Conservation (phyloP, 2,888 invertebrate species). For the Lepidocyrtinus sp. region DNA sequence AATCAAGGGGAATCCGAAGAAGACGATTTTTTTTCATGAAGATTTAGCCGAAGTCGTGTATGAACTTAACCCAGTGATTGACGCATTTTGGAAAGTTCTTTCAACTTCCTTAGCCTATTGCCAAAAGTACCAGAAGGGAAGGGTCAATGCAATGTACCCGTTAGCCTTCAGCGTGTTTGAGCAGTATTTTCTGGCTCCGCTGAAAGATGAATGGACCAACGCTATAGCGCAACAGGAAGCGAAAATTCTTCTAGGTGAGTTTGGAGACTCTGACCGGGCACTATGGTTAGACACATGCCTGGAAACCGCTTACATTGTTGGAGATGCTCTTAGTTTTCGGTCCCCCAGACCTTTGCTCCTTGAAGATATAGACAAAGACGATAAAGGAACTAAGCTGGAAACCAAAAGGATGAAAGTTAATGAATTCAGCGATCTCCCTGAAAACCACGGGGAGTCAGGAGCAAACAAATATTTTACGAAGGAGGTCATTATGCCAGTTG, state of each 20-base stretch:
- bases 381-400: neutral
- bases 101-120: constrained; percentile 32
- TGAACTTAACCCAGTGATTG: constrained; percentile 30
- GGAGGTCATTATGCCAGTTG: neutral
- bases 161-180: constrained; percentile 21
- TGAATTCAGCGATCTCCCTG: constrained; percentile 23
- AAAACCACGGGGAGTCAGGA: neutral
- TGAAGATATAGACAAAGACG: neutral
- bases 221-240: constrained; percentile 1
- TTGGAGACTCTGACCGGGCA: constrained; percentile 28
- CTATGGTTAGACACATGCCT: constrained; percentile 43
- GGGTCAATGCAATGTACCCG: constrained; percentile 22
- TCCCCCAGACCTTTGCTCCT: constrained; percentile 25
- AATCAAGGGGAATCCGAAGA: constrained; percentile 17
- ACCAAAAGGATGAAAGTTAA: neutral
- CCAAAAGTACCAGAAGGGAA: constrained; percentile 17
- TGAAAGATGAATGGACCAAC: constrained; percentile 41
- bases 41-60: neutral
- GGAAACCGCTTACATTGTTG: constrained; percentile 37
- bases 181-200: constrained; percentile 27
- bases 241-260: constrained; percentile 40
- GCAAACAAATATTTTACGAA: neutral
- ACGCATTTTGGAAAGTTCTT: constrained; percentile 41
- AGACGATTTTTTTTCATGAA: constrained; percentile 41
- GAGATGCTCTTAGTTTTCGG: constrained; percentile 20